A percentile compares a stretch with the other conserved stretches of the same genome.
Evolutionary conservation across 2,888 invertebrate genomes (phyloP).

Genomic region (Cosmorhoe ocellata): DNA sequence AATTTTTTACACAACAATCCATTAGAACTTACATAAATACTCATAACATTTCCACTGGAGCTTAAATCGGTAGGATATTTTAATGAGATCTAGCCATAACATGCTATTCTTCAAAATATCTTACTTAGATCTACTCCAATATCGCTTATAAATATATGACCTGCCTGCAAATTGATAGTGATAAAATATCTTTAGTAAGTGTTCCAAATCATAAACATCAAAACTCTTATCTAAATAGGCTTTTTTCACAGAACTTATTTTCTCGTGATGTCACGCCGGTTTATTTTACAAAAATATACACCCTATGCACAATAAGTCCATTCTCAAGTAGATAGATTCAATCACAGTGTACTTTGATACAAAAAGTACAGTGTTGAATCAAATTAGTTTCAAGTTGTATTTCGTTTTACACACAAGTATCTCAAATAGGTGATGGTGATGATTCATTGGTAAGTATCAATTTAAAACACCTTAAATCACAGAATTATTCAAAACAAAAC

Average conservation of each 20-base stretch:
- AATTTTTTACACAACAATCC: conserved; percentile 60
- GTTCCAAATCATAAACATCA: conserved; percentile 16
- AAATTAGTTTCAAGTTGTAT: not conserved
- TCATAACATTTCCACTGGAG: conserved; percentile 22
- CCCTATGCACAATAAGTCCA: conserved; percentile 1
- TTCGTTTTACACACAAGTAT: not conserved
- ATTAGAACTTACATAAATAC: conserved; percentile 31
- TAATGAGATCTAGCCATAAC: conserved; percentile 30
- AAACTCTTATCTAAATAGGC: conserved; percentile 13
- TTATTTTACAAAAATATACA: conserved; percentile 23
- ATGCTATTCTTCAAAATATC: conserved; percentile 16
- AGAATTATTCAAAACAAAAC: not conserved
- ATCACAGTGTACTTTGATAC: conserved; percentile 30
- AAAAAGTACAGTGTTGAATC: conserved; percentile 34
- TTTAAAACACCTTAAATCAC: not conserved
- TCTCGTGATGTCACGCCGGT: conserved; percentile 7
- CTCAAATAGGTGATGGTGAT: not conserved
- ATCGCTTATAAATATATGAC: conserved; percentile 6
- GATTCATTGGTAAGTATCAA: not conserved
- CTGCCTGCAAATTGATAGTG: not conserved
- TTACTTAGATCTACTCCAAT: conserved; percentile 6
- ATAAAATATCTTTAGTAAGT: conserved; percentile 5
- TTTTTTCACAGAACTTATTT: conserved; percentile 6
- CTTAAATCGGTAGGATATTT: conserved; percentile 16
- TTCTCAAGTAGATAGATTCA: conserved; percentile 19